Conservation (phyloP, 2,888 invertebrate genomes). For the Polyploca ridens region DNA sequence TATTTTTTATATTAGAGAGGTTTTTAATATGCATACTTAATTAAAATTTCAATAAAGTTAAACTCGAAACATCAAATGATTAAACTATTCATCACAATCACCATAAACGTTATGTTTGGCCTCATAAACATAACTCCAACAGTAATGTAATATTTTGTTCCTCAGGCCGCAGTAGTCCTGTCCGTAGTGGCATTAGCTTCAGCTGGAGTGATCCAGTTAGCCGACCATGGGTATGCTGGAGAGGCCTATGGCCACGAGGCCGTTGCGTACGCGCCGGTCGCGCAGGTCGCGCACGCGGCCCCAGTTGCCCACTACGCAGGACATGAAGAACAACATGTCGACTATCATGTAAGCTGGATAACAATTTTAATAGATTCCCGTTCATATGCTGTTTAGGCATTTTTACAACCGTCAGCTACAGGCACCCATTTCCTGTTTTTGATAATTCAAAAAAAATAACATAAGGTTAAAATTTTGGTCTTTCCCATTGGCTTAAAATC, state of each 20-base stretch:
- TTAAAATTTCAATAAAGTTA: neutral
- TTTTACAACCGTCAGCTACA: no score
- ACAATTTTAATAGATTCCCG: neutral
- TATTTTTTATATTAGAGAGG: no score
- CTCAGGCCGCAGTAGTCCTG: conserved; percentile 70
- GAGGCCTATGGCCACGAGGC: conserved; percentile 72
- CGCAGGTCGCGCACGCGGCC: conserved; percentile 36
- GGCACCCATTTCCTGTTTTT: neutral
- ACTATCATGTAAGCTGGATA: conserved; percentile 70
- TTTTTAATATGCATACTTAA: neutral
- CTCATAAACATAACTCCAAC: neutral
- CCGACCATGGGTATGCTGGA: conserved; percentile 64
- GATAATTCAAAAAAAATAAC: neutral
- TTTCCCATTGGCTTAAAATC: no score
- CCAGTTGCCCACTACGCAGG: conserved; percentile 60
- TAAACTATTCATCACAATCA: neutral
- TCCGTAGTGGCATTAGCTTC: conserved; percentile 73
- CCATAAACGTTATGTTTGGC: neutral
- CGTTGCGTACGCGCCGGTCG: conserved; percentile 69
- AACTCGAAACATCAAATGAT: neutral
- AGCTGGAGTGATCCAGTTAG: conserved; percentile 68
- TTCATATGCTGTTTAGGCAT: no score
- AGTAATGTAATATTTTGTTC: conserved; percentile 14
- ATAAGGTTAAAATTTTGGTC: no score
- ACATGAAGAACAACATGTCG: conserved; percentile 76